A percentile compares a stretch with the other conserved stretches of the same genome.
These are phyloP conservation scores for Ornithoptera priamus DNA, from an alignment of 2,888 invertebrate species.

Conservation along the genomic window DNA sequence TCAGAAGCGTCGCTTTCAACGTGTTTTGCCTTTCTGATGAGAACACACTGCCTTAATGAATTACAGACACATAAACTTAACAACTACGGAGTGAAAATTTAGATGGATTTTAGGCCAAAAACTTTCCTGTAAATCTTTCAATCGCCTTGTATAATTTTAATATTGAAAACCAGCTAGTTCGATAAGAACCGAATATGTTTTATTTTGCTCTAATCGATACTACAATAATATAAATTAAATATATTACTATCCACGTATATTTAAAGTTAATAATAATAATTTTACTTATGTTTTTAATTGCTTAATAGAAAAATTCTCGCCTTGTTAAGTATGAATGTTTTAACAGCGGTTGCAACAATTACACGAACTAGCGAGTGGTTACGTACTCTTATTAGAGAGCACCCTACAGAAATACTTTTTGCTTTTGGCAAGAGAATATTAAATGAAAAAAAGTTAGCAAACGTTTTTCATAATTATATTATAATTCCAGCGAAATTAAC, in stretches of 20 bases:
- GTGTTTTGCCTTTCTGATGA: slow-evolving; percentile 16
- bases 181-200: too few species aligned
- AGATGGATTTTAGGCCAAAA: background rate
- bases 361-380: background rate
- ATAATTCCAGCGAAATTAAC: background rate
- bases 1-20: slow-evolving; percentile 18
- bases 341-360: background rate
- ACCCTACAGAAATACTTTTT: background rate
- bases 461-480: background rate
- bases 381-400: background rate
- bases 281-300: background rate
- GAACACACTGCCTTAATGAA: slow-evolving; percentile 16
- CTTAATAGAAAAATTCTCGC: background rate
- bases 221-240: too few species aligned
- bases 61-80: slow-evolving; percentile 17
- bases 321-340: background rate
- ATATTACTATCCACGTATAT: background rate
- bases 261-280: background rate
- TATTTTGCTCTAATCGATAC: too few species aligned
- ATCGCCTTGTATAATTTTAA: background rate
- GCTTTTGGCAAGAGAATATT: background rate
- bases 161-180: background rate
- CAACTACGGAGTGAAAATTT: background rate
- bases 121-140: background rate
- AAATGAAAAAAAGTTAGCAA: background rate